Conservation (phyloP, 2,888 invertebrate species). For the Chrysodeixis includens region DNA sequence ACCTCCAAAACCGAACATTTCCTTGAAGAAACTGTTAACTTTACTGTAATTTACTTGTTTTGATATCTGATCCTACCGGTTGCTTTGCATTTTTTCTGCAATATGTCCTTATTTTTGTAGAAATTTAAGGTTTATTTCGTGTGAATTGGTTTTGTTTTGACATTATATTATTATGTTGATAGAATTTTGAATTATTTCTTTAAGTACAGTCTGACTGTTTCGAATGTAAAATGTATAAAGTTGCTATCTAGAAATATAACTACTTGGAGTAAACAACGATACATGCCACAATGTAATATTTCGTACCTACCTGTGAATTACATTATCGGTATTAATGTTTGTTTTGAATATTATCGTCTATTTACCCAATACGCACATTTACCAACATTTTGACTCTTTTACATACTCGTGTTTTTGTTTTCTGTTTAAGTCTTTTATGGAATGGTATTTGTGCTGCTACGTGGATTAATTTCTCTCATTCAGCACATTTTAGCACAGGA, state of each 20-base stretch:
- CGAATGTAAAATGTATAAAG: background rate
- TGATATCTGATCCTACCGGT: constrained; percentile 44
- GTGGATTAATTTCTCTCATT: background rate
- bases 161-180: too few relatives aligned
- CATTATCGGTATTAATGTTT: background rate
- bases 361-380: background rate
- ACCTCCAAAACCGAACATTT: constrained; percentile 35
- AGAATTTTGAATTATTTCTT: too few relatives aligned
- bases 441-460: background rate
- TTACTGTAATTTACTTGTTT: constrained; percentile 49
- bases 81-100: constrained; percentile 20
- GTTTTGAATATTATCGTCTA: background rate
- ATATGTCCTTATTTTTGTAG: background rate
- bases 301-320: background rate
- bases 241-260: too few relatives aligned
- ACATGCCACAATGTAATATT: background rate
- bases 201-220: too few relatives aligned
- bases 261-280: background rate
- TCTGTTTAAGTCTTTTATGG: background rate
- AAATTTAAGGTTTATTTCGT: background rate
- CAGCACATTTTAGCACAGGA: constrained; percentile 19
- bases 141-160: background rate
- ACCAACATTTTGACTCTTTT: background rate
- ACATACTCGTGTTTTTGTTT: background rate
- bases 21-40: constrained; percentile 43